These are phyloP conservation scores for Aleiodes alternator DNA, from an alignment of 2,888 invertebrate species.

Conservation along the genomic window DNA sequence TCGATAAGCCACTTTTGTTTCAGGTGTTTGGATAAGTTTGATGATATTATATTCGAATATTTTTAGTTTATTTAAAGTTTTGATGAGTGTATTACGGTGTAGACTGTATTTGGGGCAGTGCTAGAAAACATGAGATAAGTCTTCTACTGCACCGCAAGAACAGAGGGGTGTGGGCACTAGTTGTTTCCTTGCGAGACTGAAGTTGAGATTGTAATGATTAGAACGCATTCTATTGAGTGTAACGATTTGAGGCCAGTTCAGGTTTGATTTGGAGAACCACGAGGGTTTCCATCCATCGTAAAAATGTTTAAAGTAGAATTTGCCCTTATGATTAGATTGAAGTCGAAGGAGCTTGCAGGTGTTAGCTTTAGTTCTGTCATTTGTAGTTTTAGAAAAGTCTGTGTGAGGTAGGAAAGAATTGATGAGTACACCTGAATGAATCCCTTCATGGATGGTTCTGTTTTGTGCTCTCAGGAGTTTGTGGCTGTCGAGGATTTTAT, in stretches of 20 bases:
- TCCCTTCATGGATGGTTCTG: too few species aligned
- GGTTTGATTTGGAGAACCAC: background rate
- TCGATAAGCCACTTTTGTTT: too few species aligned
- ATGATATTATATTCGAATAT: too few species aligned
- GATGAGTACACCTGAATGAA: too few species aligned
- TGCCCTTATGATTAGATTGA: background rate
- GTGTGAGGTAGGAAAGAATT: too few species aligned
- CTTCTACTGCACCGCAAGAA: background rate
- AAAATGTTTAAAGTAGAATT: constrained; percentile 1
- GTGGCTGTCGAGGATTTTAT: background rate
- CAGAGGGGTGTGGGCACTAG: background rate
- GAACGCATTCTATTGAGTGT: background rate
- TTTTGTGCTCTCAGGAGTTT: too few species aligned
- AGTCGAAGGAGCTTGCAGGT: too few species aligned
- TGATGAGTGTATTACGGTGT: background rate
- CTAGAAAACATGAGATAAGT: background rate
- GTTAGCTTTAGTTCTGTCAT: too few species aligned
- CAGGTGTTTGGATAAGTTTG: too few species aligned
- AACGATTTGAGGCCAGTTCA: background rate
- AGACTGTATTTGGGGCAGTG: background rate
- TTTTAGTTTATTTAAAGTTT: too few species aligned
- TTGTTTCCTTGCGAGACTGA: background rate
- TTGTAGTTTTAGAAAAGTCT: too few species aligned
- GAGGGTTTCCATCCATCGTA: background rate
- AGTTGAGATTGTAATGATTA: constrained; percentile 2